These are phyloP conservation scores for Tubiluchus corallicola DNA, from an alignment of 2,888 invertebrate genomes.

Conservation along the genomic window DNA sequence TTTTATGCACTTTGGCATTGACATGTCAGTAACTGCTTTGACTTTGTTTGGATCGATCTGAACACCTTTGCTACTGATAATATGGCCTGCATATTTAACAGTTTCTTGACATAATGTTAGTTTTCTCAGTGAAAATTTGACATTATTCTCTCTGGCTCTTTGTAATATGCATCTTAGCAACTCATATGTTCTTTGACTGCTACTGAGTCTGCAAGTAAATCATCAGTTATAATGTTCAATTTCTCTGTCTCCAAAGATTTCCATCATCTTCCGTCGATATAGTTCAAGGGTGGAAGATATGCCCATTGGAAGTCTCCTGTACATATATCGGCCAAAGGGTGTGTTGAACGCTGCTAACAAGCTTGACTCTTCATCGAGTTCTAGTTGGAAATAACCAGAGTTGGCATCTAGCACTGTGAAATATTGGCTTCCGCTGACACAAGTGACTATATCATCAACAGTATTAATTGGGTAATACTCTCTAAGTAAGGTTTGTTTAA, in stretches of 20 bases:
- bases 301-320: slow-evolving; percentile 1
- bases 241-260: background rate
- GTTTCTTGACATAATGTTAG: background rate
- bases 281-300: background rate
- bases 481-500: background rate
- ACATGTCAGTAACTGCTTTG: background rate
- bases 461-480: slow-evolving; percentile 3
- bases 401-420: background rate
- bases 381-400: background rate
- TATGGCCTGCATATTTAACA: slow-evolving; percentile 1
- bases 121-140: background rate
- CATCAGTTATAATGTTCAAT: background rate
- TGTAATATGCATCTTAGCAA: background rate
- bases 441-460: background rate
- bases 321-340: background rate
- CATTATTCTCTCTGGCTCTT: slow-evolving; percentile 1
- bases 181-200: background rate
- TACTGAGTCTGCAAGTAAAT: background rate
- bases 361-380: background rate
- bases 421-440: background rate
- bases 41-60: background rate
- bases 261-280: background rate
- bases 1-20: background rate
- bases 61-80: background rate
- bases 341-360: background rate